Evolutionary conservation across 2,113 vertebrate genomes (phyloP).

Genomic region (Dinomys branickii): DNA sequence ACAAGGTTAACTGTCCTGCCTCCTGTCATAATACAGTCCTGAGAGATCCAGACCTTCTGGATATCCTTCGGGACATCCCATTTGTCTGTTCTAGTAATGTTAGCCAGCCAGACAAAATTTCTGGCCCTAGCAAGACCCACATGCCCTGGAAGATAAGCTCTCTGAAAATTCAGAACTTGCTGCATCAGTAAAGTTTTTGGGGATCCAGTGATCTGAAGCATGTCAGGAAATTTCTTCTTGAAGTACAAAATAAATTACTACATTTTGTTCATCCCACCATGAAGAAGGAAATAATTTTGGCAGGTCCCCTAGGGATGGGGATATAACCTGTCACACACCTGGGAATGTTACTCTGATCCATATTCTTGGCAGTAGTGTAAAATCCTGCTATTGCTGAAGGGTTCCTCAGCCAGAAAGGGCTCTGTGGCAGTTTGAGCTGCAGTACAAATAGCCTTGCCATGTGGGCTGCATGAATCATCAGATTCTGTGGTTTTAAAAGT

Average conservation of each 20-base stretch:
- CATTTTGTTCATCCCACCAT: neutral
- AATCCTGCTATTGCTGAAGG: neutral
- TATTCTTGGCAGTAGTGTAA: neutral
- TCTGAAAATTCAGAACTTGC: neutral
- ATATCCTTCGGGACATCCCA: neutral
- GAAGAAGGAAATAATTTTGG: neutral
- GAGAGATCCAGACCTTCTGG: neutral
- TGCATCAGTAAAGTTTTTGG: neutral
- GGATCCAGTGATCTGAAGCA: neutral
- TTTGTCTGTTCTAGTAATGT: neutral
- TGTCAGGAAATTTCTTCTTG: slow-evolving; percentile 24
- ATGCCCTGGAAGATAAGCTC: neutral
- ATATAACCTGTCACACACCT: neutral
- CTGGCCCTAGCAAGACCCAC: neutral
- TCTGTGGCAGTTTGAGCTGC: neutral
- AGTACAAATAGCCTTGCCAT: neutral
- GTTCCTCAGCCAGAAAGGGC: neutral
- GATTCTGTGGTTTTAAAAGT: neutral
- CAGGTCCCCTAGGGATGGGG: neutral
- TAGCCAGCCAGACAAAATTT: neutral
- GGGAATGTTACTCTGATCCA: neutral
- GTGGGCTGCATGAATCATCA: neutral
- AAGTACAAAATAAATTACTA: neutral
- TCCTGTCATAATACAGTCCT: neutral
- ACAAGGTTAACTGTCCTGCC: neutral